Evolutionary conservation across 2,797 vertebrate genomes (phyloP), one percentile per base, ranked within the genome.

Genomic region (Petrocephalus schoutedeni): DNA sequence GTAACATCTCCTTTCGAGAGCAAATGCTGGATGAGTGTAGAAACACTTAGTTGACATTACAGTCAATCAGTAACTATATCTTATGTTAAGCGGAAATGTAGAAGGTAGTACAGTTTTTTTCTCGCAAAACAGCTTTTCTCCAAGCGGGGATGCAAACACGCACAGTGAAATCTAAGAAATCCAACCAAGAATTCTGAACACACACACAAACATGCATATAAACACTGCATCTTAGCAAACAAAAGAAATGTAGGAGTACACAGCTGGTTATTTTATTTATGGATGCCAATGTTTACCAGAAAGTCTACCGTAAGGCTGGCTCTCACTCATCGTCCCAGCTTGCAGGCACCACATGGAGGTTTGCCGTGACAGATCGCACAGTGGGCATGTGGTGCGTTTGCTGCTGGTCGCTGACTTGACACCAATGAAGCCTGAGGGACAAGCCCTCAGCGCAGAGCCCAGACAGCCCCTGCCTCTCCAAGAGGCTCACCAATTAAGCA

Each of bases 1-100:
- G 82, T 12, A 56, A 84, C 6, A 77, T 23, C 82, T 32, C n/a
- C 36, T 74, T 74, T 77, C 14, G 5, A 84, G 2, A 49, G 49
- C 51, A 51, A 54, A 77, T 45, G 74, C 41, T 77, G 71, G 83
- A 86, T 32, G 2, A 41, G 56, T 36, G 32, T 56, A 86, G 54
- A 54, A 86, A 59, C 0, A 7, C 54, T 86, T 19, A 86, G 12
- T 59, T 59, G 56, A 86, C 53, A n/a, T 58, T 41, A 56, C 21
- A 36, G 28, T 85, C 84, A 84, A 84, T 84, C 82, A 85, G 53
- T 58, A 59, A 86, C 28, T 56, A 86, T 36, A 54, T 41, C 16
- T 16, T 86, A 41, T 16, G 59, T 58, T 8, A 86, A 86, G 12
- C 8, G 14, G 49, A 32, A 54, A 56, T 23, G 6, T 85, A 32